These are phyloP conservation scores for Axea sp. DNA, from an alignment of 2,888 invertebrate species.

Conservation along the genomic window DNA sequence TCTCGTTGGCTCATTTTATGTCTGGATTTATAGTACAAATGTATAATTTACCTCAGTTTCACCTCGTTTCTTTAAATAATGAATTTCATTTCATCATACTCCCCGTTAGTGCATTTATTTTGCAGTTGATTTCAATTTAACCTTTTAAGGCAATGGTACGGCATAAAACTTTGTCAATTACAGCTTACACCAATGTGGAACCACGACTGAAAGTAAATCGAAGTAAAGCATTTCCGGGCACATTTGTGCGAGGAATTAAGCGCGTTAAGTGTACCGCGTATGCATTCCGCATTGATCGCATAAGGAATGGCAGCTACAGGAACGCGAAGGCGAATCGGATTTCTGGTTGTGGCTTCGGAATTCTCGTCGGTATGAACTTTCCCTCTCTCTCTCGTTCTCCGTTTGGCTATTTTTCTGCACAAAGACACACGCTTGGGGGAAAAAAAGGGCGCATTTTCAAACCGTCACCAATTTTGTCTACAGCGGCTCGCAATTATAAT, in stretches of 20 bases:
- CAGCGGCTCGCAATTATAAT: conserved; percentile 36
- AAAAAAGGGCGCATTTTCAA: conserved; percentile 38
- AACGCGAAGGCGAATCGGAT: conserved; percentile 52
- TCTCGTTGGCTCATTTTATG: too few species aligned
- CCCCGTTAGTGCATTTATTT: too few species aligned
- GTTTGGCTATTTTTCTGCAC: conserved; percentile 21
- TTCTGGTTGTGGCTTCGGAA: conserved; percentile 48
- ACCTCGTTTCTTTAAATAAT: too few species aligned
- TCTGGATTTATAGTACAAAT: too few species aligned
- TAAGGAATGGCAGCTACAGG: conserved; percentile 57
- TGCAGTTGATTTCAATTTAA: conserved; percentile 11
- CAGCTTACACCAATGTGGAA: conserved; percentile 8
- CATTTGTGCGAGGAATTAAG: conserved; percentile 44
- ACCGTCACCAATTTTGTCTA: conserved; percentile 26
- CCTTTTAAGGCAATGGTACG: conserved; percentile 9
- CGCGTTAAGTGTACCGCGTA: conserved; percentile 48
- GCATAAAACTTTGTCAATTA: conserved; percentile 28
- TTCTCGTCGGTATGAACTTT: conserved; percentile 39
- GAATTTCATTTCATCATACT: too few species aligned
- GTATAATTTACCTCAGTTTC: too few species aligned
- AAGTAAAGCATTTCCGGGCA: conserved; percentile 36
- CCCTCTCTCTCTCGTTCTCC: conserved; percentile 13
- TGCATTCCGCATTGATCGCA: conserved; percentile 53
- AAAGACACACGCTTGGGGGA: not conserved
- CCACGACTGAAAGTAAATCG: conserved; percentile 22